phyloP scores from a whole-genome alignment of 2,888 invertebrate genomes.

The Mythimna impura region DNA sequence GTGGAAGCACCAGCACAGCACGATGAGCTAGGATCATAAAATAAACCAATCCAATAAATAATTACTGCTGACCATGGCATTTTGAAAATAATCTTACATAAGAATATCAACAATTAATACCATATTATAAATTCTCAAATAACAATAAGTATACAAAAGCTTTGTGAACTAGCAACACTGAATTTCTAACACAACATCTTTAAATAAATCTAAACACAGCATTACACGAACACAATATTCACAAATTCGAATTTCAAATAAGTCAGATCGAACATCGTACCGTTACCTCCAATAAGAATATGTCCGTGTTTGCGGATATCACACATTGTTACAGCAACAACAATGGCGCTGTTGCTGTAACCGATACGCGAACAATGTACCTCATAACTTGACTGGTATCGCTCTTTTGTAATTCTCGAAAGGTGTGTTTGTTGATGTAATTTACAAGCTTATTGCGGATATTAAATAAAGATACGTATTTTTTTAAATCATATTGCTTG shows the following conservation, averaged over 20 bases:
- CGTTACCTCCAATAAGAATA: slow-evolving; percentile 48
- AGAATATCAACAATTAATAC: not conserved
- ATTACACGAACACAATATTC: slow-evolving; percentile 18
- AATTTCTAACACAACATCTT: not conserved
- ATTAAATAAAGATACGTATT: not conserved
- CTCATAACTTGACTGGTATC: slow-evolving; percentile 50
- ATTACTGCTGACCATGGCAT: not conserved
- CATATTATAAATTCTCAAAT: not conserved
- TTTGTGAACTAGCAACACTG: not conserved
- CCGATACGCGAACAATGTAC: slow-evolving; percentile 57
- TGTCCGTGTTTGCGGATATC: slow-evolving; percentile 40
- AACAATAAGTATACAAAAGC: too few species aligned
- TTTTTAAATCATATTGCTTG: not conserved
- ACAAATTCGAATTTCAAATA: slow-evolving; percentile 38
- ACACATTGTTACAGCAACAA: slow-evolving; percentile 45
- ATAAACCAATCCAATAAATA: not conserved
- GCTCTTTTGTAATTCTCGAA: slow-evolving; percentile 41
- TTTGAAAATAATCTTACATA: not conserved
- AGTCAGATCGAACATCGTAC: slow-evolving; percentile 26
- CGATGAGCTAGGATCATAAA: too few species aligned
- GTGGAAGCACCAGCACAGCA: too few species aligned
- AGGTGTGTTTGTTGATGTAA: slow-evolving; percentile 38
- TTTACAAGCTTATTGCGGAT: slow-evolving; percentile 17
- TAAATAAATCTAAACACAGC: not conserved
- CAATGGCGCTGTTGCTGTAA: slow-evolving; percentile 56